Base-by-base conservation (phyloP, 2,113 vertebrate species). In the Setophaga kirtlandii region DNA sequence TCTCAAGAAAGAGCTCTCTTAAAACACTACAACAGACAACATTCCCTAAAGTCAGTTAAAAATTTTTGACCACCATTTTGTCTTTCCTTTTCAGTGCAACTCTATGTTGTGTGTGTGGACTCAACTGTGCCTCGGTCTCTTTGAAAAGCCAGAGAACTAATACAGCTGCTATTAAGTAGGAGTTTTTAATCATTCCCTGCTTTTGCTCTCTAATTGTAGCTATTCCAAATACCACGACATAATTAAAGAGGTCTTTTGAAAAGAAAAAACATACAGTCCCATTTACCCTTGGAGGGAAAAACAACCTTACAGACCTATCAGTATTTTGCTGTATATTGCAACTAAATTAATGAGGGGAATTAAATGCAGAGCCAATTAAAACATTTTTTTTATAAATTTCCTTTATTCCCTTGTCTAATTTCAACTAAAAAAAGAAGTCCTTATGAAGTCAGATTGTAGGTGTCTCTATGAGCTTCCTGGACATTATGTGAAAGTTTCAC, bases 171-270 rank as follows among this genome's bases (percentile, higher is more conserved):
- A 95, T 97, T 97, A 97, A 91, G 78, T 59, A 94, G 88, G 93
- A 96, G 97, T 83, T 97, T 95, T 96, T 96, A 97, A 98, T 97
- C 94, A 96, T 76, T 86, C 92, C 78, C 90, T 95, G 95, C 91
- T 97, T 96, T 97, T 92, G 33, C 64, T 62, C 74, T 94, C 68
- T 97, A 97, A 97, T 82, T 98, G 82, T 94, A 95, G 93, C 96
- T 96, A 97, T 95, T 97, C 78, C 86, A 97, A 90, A 73, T 85
- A 97, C 78, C 76, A 87, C 33, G 46, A 95, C 84, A 84, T 97
- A 96, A 97, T 95, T 96, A 94, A 64, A 81, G 80, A 93, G 80
- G 58, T 69, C 76, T 96, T 92, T 94, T 95, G 76, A 93, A 96
- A 93, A 83, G 75, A 80, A 88, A 97, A 97, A 94, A 69, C 68